Evolutionary conservation across 2,888 invertebrate genomes (phyloP), one percentile per base, ranked within the genome.

Genomic region (Ennomos erosarius): DNA sequence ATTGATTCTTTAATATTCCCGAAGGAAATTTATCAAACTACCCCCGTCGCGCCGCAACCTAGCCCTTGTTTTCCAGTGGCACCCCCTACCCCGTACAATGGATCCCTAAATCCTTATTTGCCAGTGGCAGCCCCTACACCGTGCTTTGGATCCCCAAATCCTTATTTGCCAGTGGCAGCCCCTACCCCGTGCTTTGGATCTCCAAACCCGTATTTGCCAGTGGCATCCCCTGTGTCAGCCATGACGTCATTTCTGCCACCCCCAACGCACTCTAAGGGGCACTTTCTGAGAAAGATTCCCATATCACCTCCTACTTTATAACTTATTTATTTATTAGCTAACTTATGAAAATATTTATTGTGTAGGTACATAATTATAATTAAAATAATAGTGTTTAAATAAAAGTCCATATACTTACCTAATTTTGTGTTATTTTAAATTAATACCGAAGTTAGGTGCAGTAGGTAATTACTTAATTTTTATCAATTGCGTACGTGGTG

Each of bases 241-340:
- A 67, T 73, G 53, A 61, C 74, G 47, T 60, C 74, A 0, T 69
- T 69, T 2, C 73, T 84, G 10, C 82, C 85, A 0, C 78, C 83
- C 2, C 73, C 75, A 0, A 73, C 67, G 0, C 75, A 81, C 44
- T 71, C 78, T 0, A 77, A 78, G 38, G 79, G 79, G 10, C 80
- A 84, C 11, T 85, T 78, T 60, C 71, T 86, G 45, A 78, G 83
- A 49, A 87, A 85, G 66, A 81, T 85, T 45, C 82, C 84, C 1
- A 83, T 86, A 40, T 81, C 84, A 0, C 85, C 85, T 1, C 85
- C 84, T 4, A 71, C 68, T 46, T 59, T 84, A 58, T 82, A 74
- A 52, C 34, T 59, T 26, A 26, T 26, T 26, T 26, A 26, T 26
- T 26, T 26, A 0, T 0, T 26, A 26, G 26, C 4, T 6, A 26